phyloP scores from a whole-genome alignment of 2,113 vertebrate genomes.

The Synodontis membranacea region DNA sequence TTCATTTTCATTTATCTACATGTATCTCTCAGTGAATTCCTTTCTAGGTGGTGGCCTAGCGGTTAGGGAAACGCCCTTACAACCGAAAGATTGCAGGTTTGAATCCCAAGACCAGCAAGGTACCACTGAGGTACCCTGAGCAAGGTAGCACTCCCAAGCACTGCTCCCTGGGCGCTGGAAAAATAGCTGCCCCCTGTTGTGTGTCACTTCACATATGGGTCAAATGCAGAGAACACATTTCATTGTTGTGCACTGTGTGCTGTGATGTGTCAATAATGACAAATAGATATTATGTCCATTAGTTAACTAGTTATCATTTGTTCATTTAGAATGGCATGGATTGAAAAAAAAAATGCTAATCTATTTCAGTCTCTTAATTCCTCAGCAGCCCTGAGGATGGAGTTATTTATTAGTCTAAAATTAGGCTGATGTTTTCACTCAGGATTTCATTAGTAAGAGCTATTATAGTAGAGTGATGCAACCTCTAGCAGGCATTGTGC shows the following conservation, averaged over 20 bases:
- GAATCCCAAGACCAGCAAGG: too few species aligned
- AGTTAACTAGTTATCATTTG: neutral
- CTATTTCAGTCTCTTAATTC: neutral
- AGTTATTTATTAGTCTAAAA: neutral
- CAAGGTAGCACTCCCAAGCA: too few species aligned
- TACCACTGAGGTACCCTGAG: too few species aligned
- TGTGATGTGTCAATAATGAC: too few species aligned
- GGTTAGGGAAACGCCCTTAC: too few species aligned
- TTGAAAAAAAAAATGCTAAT: neutral
- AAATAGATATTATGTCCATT: neutral
- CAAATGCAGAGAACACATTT: too few species aligned
- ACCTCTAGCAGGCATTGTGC: neutral
- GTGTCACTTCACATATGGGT: too few species aligned
- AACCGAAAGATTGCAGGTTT: too few species aligned
- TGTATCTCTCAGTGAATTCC: neutral
- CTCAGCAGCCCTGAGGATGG: neutral
- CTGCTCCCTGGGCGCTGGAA: too few species aligned
- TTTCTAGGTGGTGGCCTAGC: too few species aligned
- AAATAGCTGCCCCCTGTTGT: too few species aligned
- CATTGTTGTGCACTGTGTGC: too few species aligned
- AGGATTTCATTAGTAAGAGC: neutral
- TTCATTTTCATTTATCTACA: neutral
- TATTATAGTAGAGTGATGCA: neutral
- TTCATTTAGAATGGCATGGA: neutral
- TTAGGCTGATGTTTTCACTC: neutral